These are phyloP conservation scores for Dinocampus coccinellae DNA, from an alignment of 2,888 invertebrate species.

Conservation along the genomic window DNA sequence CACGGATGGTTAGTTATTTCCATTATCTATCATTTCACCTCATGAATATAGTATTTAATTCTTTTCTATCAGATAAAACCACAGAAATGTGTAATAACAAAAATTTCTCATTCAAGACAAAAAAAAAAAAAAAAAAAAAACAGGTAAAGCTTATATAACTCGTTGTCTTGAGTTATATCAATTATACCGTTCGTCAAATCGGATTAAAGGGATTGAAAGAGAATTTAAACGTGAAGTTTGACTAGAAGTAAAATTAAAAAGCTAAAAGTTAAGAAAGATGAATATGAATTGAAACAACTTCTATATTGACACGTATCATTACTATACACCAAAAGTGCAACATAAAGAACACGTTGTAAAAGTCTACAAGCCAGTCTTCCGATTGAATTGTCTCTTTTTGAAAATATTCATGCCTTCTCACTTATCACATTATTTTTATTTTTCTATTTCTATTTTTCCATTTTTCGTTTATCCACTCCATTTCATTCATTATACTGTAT, in stretches of 20 bases:
- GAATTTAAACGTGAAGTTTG: neutral
- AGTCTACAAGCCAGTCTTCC: constrained; percentile 22
- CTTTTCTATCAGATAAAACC: no score
- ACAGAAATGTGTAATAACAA: no score
- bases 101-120: no score
- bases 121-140: neutral
- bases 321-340: constrained; percentile 41
- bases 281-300: neutral
- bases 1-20: constrained; percentile 75
- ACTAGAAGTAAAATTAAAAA: neutral
- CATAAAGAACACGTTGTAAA: constrained; percentile 47
- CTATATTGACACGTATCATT: neutral
- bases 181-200: neutral
- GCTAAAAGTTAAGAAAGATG: neutral
- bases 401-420: constrained; percentile 17
- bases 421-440: neutral
- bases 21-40: constrained; percentile 9
- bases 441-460: constrained; percentile 15
- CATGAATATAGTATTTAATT: neutral
- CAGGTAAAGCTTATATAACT: neutral
- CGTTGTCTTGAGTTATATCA: neutral
- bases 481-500: constrained; percentile 35
- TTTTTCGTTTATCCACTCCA: constrained; percentile 42
- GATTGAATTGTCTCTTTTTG: constrained; percentile 25
- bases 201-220: constrained; percentile 7